A percentile compares a stretch with the other conserved stretches of the same genome.
phyloP scores from a whole-genome alignment of 2,888 invertebrate species.

The Tillus elongatus region DNA sequence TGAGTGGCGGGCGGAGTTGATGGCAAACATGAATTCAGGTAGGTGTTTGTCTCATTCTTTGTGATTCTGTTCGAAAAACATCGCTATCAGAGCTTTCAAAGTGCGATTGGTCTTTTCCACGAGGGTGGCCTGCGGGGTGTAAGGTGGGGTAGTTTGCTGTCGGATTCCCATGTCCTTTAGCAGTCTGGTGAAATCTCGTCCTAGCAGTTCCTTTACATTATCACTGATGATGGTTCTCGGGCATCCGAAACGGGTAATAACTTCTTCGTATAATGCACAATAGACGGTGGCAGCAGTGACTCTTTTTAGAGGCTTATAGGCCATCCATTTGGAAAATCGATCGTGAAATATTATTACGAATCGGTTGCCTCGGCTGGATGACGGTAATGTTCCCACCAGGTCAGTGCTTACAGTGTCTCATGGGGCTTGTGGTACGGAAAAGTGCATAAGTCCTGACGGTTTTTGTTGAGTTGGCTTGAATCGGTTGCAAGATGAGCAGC shows the following conservation, averaged over 20 bases:
- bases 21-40: conserved; percentile 20
- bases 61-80: conserved; percentile 21
- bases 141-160: conserved; percentile 17
- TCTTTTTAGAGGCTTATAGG: too few species aligned
- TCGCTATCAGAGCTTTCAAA: conserved; percentile 22
- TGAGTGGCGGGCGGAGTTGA: too few species aligned
- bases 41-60: conserved; percentile 22
- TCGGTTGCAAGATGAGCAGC: not conserved
- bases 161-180: too few species aligned
- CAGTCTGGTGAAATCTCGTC: conserved; percentile 8
- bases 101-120: conserved; percentile 22
- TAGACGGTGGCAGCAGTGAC: too few species aligned
- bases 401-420: too few species aligned
- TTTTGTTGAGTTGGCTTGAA: not conserved
- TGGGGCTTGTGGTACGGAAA: too few species aligned
- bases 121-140: conserved; percentile 25
- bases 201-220: conserved; percentile 21
- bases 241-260: conserved; percentile 18
- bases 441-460: too few species aligned
- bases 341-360: too few species aligned
- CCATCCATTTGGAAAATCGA: too few species aligned
- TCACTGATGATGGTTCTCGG: conserved; percentile 23
- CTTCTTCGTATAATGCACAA: conserved; percentile 15
- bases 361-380: conserved; percentile 10
- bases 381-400: conserved; percentile 17